A percentile compares a stretch with the other conserved stretches of the same genome.
Evolutionary conservation across 64 coral and sea anemone species (phyloP).

Genomic region (Montipora foliosa): DNA sequence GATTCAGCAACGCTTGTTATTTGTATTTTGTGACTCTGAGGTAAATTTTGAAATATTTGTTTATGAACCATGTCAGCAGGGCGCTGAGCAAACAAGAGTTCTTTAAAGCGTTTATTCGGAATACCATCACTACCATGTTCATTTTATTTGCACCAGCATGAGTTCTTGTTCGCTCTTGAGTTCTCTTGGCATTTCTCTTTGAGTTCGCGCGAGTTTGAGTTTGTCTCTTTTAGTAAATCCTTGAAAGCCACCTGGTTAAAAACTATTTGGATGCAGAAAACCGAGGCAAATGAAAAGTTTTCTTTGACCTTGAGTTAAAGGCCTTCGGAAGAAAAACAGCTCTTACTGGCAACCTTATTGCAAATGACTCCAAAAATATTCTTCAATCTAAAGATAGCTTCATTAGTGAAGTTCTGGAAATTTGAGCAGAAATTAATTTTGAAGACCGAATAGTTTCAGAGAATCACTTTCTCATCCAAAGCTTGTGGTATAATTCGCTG

Average conservation of each 20-base stretch:
- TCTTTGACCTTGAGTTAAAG: slow-evolving; percentile 5
- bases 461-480: background rate
- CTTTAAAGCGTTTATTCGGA: too few relatives aligned
- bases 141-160: too few relatives aligned
- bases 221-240: slow-evolving; percentile 18
- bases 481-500: background rate
- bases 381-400: slow-evolving; percentile 12
- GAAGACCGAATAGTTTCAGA: slow-evolving; percentile 10
- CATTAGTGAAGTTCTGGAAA: slow-evolving; percentile 16
- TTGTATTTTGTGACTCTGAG: too few relatives aligned
- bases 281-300: slow-evolving; percentile 33
- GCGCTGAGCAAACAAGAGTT: too few relatives aligned
- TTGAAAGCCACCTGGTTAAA: slow-evolving; percentile 9
- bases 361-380: too few relatives aligned
- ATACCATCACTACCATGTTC: too few relatives aligned
- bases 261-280: slow-evolving; percentile 17
- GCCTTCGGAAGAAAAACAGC: background rate
- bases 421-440: background rate
- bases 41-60: too few relatives aligned
- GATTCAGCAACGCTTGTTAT: too few relatives aligned
- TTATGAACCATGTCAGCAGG: too few relatives aligned
- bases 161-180: too few relatives aligned
- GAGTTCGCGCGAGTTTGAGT: too few relatives aligned
- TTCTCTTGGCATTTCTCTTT: too few relatives aligned
- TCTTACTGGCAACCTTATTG: background rate